These are phyloP conservation scores for Donacobius atricapilla DNA, from an alignment of 2,113 vertebrate species.

Conservation along the genomic window DNA sequence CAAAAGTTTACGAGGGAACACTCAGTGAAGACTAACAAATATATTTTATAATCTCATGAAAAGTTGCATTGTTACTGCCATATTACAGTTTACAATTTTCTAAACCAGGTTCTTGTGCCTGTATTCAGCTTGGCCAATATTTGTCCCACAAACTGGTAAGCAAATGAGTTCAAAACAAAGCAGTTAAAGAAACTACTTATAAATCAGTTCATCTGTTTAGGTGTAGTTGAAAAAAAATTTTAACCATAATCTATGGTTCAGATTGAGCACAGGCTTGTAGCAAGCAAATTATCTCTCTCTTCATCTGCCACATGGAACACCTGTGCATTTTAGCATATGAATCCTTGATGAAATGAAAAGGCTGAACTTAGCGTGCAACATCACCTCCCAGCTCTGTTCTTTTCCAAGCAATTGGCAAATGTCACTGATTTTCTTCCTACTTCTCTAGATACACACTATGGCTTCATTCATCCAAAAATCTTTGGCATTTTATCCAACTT, in stretches of 20 bases:
- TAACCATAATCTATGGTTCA: not conserved
- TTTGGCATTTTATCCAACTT: not conserved
- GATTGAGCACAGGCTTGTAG: not conserved
- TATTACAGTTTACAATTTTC: not conserved
- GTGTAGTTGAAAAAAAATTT: not conserved
- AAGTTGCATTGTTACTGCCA: accelerated
- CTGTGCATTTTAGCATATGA: not conserved
- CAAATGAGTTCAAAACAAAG: not conserved
- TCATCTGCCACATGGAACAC: not conserved
- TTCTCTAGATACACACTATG: not conserved
- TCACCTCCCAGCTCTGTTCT: not conserved
- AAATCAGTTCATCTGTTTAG: not conserved
- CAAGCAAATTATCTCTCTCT: not conserved
- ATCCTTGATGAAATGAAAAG: not conserved
- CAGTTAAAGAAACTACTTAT: not conserved
- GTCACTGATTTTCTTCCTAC: not conserved
- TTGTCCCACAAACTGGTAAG: not conserved
- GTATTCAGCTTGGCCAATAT: not conserved
- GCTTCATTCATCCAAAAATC: not conserved
- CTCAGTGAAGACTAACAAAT: not conserved
- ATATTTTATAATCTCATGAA: not conserved
- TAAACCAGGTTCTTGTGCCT: not conserved
- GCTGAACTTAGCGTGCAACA: not conserved
- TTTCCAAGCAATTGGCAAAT: not conserved
- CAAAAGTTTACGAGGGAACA: not conserved